Conservation (phyloP, 2,888 invertebrate genomes). For the Troilus luridus region DNA sequence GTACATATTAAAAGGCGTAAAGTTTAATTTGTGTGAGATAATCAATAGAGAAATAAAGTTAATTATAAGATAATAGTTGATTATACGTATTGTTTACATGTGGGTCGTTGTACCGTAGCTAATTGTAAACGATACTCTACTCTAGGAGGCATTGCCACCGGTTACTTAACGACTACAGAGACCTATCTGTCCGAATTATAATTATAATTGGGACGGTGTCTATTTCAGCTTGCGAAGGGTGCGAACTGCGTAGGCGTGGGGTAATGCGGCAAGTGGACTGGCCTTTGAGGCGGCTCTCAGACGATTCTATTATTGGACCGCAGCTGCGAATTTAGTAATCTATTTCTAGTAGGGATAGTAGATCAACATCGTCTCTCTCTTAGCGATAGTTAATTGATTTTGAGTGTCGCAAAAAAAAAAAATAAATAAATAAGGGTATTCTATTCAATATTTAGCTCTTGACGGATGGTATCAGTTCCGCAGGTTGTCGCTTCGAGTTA, state of each 20-base stretch:
- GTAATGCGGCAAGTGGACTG: constrained; percentile 31
- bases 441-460: background rate
- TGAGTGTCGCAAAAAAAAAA: background rate
- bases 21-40: no score
- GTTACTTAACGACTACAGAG: background rate
- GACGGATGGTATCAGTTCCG: no score
- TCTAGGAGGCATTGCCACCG: background rate
- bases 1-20: no score
- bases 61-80: no score
- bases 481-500: no score
- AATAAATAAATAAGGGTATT: background rate
- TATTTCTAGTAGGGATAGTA: constrained; percentile 7
- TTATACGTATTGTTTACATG: background rate
- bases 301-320: constrained; percentile 26
- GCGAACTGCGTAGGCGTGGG: constrained; percentile 29
- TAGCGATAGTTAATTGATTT: background rate
- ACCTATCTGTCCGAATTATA: background rate
- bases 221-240: background rate
- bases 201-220: constrained; percentile 8
- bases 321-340: constrained; percentile 47
- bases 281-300: constrained; percentile 21
- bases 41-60: no score
- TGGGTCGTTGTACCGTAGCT: background rate
- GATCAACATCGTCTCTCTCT: background rate
- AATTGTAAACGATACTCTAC: background rate